Conservation (phyloP, 2,113 vertebrate species). For the Thalassarche chlororhynchos region DNA sequence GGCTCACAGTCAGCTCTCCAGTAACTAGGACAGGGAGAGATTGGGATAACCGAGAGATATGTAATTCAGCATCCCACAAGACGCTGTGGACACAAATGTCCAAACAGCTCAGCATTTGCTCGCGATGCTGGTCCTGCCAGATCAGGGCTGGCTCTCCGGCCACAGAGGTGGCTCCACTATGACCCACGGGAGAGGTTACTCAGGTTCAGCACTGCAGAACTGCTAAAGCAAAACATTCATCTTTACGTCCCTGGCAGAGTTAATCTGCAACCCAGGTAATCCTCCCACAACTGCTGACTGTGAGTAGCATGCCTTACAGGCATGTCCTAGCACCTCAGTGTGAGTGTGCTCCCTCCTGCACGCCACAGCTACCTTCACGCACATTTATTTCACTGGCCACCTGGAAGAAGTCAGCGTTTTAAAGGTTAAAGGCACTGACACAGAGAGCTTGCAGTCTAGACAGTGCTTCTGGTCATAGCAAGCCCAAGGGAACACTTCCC, state of each 20-base stretch:
- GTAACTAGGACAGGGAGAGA: background rate
- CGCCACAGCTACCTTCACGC: background rate
- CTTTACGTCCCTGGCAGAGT: background rate
- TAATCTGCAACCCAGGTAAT: background rate
- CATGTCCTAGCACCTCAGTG: background rate
- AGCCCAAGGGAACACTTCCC: background rate
- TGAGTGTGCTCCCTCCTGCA: background rate
- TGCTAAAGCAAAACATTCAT: background rate
- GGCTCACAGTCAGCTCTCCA: background rate
- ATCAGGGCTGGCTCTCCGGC: background rate
- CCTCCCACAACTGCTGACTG: background rate
- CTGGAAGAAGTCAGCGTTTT: background rate
- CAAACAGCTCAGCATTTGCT: background rate
- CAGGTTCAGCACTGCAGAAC: background rate
- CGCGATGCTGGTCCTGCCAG: background rate
- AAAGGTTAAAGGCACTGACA: background rate
- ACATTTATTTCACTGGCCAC: background rate
- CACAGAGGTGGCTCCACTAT: background rate
- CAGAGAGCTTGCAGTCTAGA: background rate
- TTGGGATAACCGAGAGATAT: background rate
- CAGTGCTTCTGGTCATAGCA: background rate
- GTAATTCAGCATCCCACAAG: background rate
- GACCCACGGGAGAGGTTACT: background rate
- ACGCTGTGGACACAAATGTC: rapidly evolving
- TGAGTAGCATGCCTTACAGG: background rate